phyloP scores from a whole-genome alignment of 2,113 vertebrate species.

The Forbesichthys agassizii region DNA sequence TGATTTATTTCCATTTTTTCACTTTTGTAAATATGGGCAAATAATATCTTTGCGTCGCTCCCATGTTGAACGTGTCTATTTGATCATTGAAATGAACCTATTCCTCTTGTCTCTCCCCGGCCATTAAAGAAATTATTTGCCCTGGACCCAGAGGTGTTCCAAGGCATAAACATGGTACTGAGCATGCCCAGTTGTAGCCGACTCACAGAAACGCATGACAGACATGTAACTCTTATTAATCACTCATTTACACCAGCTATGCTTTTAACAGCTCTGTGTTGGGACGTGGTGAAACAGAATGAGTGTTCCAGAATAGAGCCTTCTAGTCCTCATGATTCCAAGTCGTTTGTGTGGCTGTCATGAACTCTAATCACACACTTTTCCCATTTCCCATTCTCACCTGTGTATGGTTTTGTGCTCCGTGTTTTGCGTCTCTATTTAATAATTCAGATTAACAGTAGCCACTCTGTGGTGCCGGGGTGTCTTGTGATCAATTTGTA shows the following conservation, averaged over 20 bases:
- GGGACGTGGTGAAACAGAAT: slow-evolving; percentile 36
- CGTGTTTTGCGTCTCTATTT: slow-evolving; percentile 10
- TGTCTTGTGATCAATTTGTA: slow-evolving; percentile 12
- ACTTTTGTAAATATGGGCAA: background rate
- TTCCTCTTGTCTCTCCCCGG: slow-evolving; percentile 66
- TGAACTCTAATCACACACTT: slow-evolving; percentile 12
- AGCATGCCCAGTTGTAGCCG: slow-evolving; percentile 60
- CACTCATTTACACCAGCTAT: slow-evolving; percentile 41
- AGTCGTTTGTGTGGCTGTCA: slow-evolving; percentile 12
- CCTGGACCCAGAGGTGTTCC: slow-evolving; percentile 75
- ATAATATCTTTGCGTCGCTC: background rate
- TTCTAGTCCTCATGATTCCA: slow-evolving; percentile 25
- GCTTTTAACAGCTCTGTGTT: slow-evolving; percentile 50
- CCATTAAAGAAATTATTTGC: slow-evolving; percentile 78
- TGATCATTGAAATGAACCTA: slow-evolving; percentile 42
- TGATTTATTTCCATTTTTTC: background rate
- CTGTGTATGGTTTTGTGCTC: slow-evolving; percentile 23
- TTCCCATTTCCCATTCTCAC: slow-evolving; percentile 32
- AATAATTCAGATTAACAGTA: slow-evolving; percentile 53
- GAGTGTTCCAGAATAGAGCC: slow-evolving; percentile 32
- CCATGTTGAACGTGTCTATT: slow-evolving; percentile 8
- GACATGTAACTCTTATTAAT: slow-evolving; percentile 62
- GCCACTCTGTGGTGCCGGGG: slow-evolving; percentile 19
- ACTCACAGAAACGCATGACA: slow-evolving; percentile 67
- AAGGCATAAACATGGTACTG: slow-evolving; percentile 76